Percentiles rank a stretch among this genome's conserved stretches.
Conservation (phyloP, 2,797 vertebrate genomes). For the Pangasius mekongensis region DNA sequence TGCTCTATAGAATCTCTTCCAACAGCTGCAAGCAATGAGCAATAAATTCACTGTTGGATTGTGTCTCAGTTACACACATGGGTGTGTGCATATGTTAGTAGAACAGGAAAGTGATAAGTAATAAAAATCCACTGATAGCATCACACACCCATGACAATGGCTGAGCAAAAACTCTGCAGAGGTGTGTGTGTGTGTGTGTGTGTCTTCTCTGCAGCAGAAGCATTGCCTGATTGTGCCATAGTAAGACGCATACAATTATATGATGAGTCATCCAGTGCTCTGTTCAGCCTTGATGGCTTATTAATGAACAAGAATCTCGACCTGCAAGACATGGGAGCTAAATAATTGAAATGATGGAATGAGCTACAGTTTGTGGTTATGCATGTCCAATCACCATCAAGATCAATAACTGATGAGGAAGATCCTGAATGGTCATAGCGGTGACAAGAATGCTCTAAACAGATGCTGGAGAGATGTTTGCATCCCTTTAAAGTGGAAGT, state of each 20-base stretch:
- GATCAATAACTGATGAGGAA: not conserved
- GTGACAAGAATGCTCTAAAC: not conserved
- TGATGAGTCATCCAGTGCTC: constrained; percentile 10
- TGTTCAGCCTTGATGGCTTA: not conserved
- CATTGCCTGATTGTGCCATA: constrained; percentile 7
- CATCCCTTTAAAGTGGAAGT: not conserved
- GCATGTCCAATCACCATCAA: not conserved
- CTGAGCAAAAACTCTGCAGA: not conserved
- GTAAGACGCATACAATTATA: constrained; percentile 18
- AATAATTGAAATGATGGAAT: constrained; percentile 22
- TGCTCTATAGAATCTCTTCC: not conserved
- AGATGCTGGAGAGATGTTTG: not conserved
- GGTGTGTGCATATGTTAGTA: not conserved
- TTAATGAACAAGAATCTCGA: not conserved
- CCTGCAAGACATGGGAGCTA: not conserved
- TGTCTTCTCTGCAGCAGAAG: not conserved
- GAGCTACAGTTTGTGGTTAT: not conserved
- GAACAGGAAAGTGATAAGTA: not conserved
- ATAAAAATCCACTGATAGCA: not conserved
- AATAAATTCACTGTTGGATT: not conserved
- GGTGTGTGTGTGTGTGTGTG: not conserved
- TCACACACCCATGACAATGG: not conserved
- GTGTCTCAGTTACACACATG: not conserved
- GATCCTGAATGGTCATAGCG: not conserved
- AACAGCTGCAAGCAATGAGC: not conserved